Evolutionary conservation across 2,113 vertebrate genomes (phyloP).

Genomic region (Nesoenas mayeri): DNA sequence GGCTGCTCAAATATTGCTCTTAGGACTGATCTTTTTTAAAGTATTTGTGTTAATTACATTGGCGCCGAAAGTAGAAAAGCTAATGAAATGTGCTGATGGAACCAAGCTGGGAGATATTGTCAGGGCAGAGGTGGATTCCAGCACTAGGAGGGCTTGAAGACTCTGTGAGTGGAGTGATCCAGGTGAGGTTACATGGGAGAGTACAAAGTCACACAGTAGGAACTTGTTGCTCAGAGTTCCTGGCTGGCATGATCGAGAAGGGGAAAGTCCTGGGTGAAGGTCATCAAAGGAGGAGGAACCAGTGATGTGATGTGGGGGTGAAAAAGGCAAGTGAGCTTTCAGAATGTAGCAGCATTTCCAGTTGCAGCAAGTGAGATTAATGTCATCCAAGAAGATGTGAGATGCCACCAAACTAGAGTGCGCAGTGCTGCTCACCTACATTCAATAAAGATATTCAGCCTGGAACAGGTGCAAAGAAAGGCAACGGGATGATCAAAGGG

Average conservation of each 20-base stretch:
- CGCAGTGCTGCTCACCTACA: not conserved
- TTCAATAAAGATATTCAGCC: not conserved
- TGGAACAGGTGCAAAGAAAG: slow-evolving; percentile 31
- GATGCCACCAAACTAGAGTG: not conserved
- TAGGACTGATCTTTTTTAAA: not conserved
- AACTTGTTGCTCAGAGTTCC: not conserved
- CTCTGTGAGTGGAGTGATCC: not conserved
- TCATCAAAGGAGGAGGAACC: not conserved
- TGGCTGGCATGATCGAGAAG: not conserved
- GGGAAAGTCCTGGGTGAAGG: not conserved
- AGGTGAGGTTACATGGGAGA: not conserved
- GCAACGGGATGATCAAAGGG: not conserved
- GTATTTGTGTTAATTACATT: slow-evolving; percentile 52
- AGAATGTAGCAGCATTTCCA: not conserved
- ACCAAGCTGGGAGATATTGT: not conserved
- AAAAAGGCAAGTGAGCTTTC: not conserved
- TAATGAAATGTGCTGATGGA: slow-evolving; percentile 18
- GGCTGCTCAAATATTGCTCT: slow-evolving; percentile 4
- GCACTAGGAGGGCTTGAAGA: not conserved
- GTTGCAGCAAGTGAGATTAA: not conserved
- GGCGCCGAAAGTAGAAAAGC: not conserved
- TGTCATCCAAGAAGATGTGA: not conserved
- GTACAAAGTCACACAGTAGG: not conserved
- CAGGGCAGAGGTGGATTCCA: not conserved
- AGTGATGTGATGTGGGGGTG: fast-evolving